Evolutionary conservation across 2,888 invertebrate species (phyloP).

Genomic region (Lamellibrachia satsuma): DNA sequence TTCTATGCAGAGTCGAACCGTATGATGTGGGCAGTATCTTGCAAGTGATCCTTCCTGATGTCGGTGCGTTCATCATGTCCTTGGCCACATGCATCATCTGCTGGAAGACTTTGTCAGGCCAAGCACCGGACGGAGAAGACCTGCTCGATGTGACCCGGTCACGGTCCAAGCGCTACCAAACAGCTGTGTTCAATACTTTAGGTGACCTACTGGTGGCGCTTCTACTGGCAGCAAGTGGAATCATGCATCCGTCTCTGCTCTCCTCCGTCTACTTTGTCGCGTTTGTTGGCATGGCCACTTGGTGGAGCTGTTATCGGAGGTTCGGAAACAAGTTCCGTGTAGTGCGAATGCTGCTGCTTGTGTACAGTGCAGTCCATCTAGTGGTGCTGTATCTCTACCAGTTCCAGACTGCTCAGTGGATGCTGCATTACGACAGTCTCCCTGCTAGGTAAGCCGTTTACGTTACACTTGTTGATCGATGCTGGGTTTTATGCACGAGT

Average conservation of each 20-base stretch:
- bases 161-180: slow-evolving; percentile 32
- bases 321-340: slow-evolving; percentile 78
- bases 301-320: slow-evolving; percentile 77
- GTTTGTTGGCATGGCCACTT: slow-evolving; percentile 83
- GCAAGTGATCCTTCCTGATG: slow-evolving; percentile 59
- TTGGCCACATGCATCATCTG: slow-evolving; percentile 53
- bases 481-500: too few relatives aligned
- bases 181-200: slow-evolving; percentile 45
- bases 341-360: slow-evolving; percentile 61
- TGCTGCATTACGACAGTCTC: slow-evolving; percentile 75
- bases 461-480: not conserved
- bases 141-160: not conserved
- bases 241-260: slow-evolving; percentile 83
- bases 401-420: slow-evolving; percentile 80
- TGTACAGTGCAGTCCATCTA: slow-evolving; percentile 81
- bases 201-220: slow-evolving; percentile 52
- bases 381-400: slow-evolving; percentile 82
- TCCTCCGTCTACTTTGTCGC: slow-evolving; percentile 87
- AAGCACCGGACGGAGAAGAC: not conserved
- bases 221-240: slow-evolving; percentile 68
- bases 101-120: slow-evolving; percentile 27
- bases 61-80: slow-evolving; percentile 51
- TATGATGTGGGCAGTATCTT: slow-evolving; percentile 46
- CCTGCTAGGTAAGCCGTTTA: slow-evolving; percentile 76
- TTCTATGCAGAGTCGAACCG: slow-evolving; percentile 38